Conservation (phyloP, 2,888 invertebrate genomes). For the Andrena dorsata region DNA sequence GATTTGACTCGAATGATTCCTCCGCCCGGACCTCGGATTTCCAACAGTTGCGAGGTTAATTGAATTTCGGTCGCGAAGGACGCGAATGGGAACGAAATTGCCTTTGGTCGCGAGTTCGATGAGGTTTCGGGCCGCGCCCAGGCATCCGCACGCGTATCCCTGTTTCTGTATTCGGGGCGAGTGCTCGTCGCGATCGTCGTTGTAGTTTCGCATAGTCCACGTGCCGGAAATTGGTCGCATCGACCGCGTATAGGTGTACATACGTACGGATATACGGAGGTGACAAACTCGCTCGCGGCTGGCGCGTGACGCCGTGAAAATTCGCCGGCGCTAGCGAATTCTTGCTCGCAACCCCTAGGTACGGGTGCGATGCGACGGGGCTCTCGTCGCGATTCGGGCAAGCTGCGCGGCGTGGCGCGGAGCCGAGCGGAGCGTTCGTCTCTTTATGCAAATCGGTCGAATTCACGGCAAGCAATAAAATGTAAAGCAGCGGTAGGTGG, state of each 20-base stretch:
- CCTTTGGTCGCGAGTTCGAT: slow-evolving; percentile 44
- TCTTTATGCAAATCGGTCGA: slow-evolving; percentile 78
- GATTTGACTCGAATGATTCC: neutral
- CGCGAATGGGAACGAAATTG: slow-evolving; percentile 34
- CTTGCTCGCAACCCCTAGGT: neutral
- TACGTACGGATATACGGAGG: neutral
- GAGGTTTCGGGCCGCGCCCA: slow-evolving; percentile 41
- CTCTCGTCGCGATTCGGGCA: slow-evolving; percentile 11
- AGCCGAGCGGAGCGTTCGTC: slow-evolving; percentile 57
- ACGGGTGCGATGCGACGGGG: neutral
- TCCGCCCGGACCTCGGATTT: neutral
- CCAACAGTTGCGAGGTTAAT: slow-evolving; percentile 19
- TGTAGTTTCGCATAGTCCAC: slow-evolving; percentile 11
- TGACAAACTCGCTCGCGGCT: slow-evolving; percentile 12
- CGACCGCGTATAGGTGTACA: neutral
- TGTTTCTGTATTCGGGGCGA: neutral
- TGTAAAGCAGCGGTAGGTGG: slow-evolving; percentile 76
- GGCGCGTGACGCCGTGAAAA: slow-evolving; percentile 6
- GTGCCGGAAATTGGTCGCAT: slow-evolving; percentile 27
- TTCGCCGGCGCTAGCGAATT: neutral
- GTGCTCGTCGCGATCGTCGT: neutral
- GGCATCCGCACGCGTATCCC: neutral
- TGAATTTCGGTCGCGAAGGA: slow-evolving; percentile 44
- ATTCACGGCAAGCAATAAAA: slow-evolving; percentile 80
- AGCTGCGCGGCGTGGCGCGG: neutral